Evolutionary conservation across 2,113 vertebrate genomes (phyloP), one percentile per base, ranked within the genome.

Genomic region (Ramphastos sulfuratus): DNA sequence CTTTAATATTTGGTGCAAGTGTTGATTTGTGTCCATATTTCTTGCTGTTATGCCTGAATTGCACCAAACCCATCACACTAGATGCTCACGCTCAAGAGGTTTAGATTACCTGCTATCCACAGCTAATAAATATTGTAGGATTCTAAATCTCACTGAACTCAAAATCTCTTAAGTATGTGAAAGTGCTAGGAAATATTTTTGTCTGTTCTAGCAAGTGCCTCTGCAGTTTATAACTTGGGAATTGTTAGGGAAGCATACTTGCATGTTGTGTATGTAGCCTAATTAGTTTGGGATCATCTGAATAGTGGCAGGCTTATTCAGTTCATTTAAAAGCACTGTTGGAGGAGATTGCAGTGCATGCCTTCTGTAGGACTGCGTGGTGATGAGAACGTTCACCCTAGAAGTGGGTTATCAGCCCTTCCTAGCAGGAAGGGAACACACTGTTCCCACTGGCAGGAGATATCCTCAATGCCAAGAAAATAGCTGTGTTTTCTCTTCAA

Each of bases 391-490:
- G 6, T 76, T 91, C 60, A 73, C 56, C 52, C 72, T 77, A 60
- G n/a, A 77, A 85, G 48, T 89, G 75, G 67, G 46, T 87, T 95
- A 87, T 91, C 79, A 90, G 79, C 60, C 60, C 15, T 94, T 85
- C 46, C 64, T 66, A 31, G 72, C 39, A 52, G 72, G 85, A 91
- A 67, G 64, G 72, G 94, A 94, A 85, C 82, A 9, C 15, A 2
- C 46, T 85, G 94, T 92, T 95, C 79, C 71, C n/a, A 59, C 64
- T 83, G 82, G 74, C 71, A 91, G 48, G 54, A 75, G 75, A 60
- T 18, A n/a, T 63, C 19, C 42, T 77, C 60, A 52, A 2, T 94
- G 96, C 87, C 87, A 93, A 91, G 92, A 52, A 80, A 63, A 85
- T 39, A 76, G 56, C 72, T 80, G 28, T 18, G 2, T 75, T 89